Evolutionary conservation across 2,113 vertebrate genomes (phyloP).

Genomic region (Tragulus kanchil): DNA sequence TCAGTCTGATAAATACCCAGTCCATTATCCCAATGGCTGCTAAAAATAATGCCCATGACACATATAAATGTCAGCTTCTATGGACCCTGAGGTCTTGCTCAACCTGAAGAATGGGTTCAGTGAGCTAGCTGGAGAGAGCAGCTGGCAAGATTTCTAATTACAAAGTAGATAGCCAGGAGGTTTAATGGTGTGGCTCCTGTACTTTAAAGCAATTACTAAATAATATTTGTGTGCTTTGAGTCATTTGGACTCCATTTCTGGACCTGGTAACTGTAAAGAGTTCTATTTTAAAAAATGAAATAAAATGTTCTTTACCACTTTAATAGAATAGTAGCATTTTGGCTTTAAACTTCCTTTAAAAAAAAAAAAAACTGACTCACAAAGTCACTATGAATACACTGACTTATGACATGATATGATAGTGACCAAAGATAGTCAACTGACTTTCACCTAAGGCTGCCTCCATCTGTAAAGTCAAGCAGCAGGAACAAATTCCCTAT

Average conservation of each 20-base stretch:
- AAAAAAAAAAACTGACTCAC: conserved; percentile 1
- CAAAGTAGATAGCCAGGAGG: conserved; percentile 42
- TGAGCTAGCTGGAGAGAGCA: not conserved
- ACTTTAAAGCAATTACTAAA: conserved; percentile 68
- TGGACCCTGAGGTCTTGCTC: not conserved
- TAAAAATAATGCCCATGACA: not conserved
- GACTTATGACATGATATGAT: not conserved
- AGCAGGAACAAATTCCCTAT: not conserved
- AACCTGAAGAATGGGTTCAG: not conserved
- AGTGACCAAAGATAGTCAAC: not conserved
- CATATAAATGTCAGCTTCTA: not conserved
- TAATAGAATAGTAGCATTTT: conserved; percentile 28
- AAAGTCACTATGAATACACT: not conserved
- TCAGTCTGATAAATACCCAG: conserved; percentile 52
- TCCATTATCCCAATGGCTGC: not conserved
- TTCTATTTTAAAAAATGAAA: not conserved
- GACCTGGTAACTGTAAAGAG: not conserved
- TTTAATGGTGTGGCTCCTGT: conserved; percentile 41
- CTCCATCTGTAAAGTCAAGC: not conserved
- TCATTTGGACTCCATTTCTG: conserved; percentile 61
- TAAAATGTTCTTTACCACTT: not conserved
- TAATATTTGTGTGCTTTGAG: conserved; percentile 68
- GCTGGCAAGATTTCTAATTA: conserved; percentile 53
- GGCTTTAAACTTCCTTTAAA: not conserved
- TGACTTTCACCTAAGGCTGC: not conserved